These are phyloP conservation scores for Perizoma flavofasciatum DNA, from an alignment of 2,888 invertebrate genomes.

Conservation along the genomic window DNA sequence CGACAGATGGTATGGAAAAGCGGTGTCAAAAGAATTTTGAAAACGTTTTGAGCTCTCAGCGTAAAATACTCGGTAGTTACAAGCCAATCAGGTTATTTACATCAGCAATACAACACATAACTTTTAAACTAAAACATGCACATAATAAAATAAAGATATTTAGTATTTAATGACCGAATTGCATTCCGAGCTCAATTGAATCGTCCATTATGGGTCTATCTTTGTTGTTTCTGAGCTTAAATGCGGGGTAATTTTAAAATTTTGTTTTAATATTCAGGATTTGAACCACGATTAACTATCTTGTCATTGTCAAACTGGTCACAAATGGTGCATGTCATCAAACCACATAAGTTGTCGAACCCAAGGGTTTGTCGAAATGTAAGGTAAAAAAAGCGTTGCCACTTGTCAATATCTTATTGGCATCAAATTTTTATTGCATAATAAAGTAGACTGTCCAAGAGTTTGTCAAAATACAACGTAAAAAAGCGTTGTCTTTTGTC, in stretches of 20 bases:
- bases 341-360: too few species aligned
- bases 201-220: background rate
- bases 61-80: conserved; percentile 37
- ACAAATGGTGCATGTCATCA: background rate
- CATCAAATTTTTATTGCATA: too few species aligned
- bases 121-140: conserved; percentile 42
- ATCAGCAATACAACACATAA: conserved; percentile 71
- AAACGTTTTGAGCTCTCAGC: conserved; percentile 37
- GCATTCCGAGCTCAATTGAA: conserved; percentile 26
- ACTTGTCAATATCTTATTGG: too few species aligned
- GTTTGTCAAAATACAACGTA: too few species aligned
- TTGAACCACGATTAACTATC: too few species aligned
- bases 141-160: conserved; percentile 32
- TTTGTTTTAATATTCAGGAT: too few species aligned
- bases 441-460: too few species aligned
- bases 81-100: conserved; percentile 69
- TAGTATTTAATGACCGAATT: conserved; percentile 34
- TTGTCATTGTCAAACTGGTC: background rate
- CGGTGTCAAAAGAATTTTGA: conserved; percentile 66
- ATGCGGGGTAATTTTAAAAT: too few species aligned
- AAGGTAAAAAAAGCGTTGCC: too few species aligned
- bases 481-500: too few species aligned
- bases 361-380: too few species aligned
- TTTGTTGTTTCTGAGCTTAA: background rate
- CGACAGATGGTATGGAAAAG: conserved; percentile 67